Evolutionary conservation across 1,140 invertebrate genomes (phyloP), one percentile per base, ranked within the genome.

Genomic region (Latrodectus geometricus): DNA sequence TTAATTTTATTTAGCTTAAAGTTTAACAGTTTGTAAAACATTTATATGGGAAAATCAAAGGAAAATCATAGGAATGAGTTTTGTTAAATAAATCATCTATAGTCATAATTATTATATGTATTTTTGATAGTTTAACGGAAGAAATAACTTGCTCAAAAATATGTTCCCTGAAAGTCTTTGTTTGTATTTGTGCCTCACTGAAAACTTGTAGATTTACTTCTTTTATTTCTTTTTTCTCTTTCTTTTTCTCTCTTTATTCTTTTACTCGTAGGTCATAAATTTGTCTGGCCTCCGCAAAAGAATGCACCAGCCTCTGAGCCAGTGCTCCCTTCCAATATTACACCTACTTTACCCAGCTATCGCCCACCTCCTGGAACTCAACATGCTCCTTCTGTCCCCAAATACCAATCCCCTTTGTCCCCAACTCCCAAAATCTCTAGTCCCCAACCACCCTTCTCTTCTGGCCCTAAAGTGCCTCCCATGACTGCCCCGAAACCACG

Each of bases 221-320:
- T 65, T 35, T 17, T 72, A 72, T 17, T 78, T 78, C 52, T 72
- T 70, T 86, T 65, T 82, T 66, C 81, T n/a, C 23, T 75, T 88
- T 88, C 81, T 76, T 77, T 76, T 83, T 85, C 50, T 83, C 14
- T 87, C 15, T 17, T 15, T 77, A 21, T 73, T 87, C 20, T 69
- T 56, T 65, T 69, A 66, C 35, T 35, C 35, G 35, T 50, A 87
- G 89, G 89, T 78, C 81, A 90, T 20, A 90, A 90, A 80, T 92
- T 94, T 91, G 92, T 93, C 89, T 94, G 94, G 94, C 94, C 93
- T 88, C 93, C 93, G 88, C 81, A 80, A 88, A 89, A 87, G 69
- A 86, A 21, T 21, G 17, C 78, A 3, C 56, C 75, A 11, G 72
- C 74, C n/a, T 8, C 52, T 11, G 74, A 88, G 73, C 54, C 87